A percentile compares a stretch with the other conserved stretches of the same genome.
Evolutionary conservation across 2,888 invertebrate species (phyloP).

Genomic region (Smittia sp.): DNA sequence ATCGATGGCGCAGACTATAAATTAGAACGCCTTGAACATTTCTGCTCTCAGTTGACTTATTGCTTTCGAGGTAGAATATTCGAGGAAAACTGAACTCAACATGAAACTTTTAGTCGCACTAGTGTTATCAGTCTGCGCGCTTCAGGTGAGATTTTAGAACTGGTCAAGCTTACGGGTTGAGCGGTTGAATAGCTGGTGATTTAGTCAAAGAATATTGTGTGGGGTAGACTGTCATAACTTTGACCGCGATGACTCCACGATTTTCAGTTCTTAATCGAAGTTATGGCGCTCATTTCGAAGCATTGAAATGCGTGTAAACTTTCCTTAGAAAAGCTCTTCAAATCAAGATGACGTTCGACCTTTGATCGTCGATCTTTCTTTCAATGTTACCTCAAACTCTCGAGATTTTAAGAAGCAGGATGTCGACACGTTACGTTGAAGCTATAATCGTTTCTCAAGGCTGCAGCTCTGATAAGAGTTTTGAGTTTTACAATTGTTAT

Average conservation of each 20-base stretch:
- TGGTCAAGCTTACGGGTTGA: not conserved
- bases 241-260: too few relatives aligned
- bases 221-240: too few relatives aligned
- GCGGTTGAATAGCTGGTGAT: not conserved
- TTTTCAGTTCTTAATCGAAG: too few relatives aligned
- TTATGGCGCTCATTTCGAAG: too few relatives aligned
- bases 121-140: not conserved
- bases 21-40: not conserved
- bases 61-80: not conserved
- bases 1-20: not conserved
- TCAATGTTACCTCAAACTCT: not conserved
- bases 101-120: conserved; percentile 34
- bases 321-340: not conserved
- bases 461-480: conserved; percentile 2
- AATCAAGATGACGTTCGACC: not conserved
- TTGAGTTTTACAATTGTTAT: conserved; percentile 16
- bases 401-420: not conserved
- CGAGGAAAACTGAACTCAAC: not conserved
- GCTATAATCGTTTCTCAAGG: not conserved
- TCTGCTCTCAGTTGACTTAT: not conserved
- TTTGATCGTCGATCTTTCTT: not conserved
- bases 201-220: too few relatives aligned
- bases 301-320: too few relatives aligned
- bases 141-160: conserved; percentile 17
- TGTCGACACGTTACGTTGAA: not conserved